Evolutionary conservation across 2,113 vertebrate species (phyloP), one percentile per base, ranked within the genome.

Genomic region (Clarias magur): DNA sequence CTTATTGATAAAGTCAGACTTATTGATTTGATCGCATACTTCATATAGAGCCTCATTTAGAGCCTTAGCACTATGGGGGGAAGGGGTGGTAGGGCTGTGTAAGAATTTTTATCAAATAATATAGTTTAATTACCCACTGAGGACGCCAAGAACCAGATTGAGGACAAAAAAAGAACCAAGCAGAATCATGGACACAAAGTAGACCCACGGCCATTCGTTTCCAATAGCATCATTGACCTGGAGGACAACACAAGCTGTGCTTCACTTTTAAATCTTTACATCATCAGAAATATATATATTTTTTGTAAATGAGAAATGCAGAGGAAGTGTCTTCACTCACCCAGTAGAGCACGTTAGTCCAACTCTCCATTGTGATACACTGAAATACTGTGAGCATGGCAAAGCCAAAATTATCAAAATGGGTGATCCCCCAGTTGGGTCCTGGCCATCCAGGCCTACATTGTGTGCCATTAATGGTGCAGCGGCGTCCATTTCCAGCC

Each of bases 341-440:
- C 98, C 98, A 99, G 93, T 99, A 99, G 9, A 99, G 97, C 15
- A 99, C 97, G 84, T 98, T 96, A 0, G 98, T 99, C 98, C 98
- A 99, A 5, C 97, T 96, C 88, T 99, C 97, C 96, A 97, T 99
- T 90, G 98, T 97, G 92, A 99, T 98, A 89, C 97, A 99, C 92
- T 99, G 98, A 90, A 95, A 99, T 62, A 99, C 98, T 0, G 98
- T 99, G 48, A 99, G 94, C 98, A 99, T 99, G 88, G 98, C 96
- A 75, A 99, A 99, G 86, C 97, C 97, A 3, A 99, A 96, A 93
- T 99, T 99, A 84, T 99, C 98, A 0, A 99, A 99, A 93, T 99
- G 97, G 0, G 98, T 99, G 94, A 99, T 99, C 91, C 98, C 98
- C 0, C 97, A 82, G 89, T 99, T 99, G 89, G 98, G 98, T 9